Conservation (phyloP, 1,140 invertebrate genomes). For the Archivesica marissinica region DNA sequence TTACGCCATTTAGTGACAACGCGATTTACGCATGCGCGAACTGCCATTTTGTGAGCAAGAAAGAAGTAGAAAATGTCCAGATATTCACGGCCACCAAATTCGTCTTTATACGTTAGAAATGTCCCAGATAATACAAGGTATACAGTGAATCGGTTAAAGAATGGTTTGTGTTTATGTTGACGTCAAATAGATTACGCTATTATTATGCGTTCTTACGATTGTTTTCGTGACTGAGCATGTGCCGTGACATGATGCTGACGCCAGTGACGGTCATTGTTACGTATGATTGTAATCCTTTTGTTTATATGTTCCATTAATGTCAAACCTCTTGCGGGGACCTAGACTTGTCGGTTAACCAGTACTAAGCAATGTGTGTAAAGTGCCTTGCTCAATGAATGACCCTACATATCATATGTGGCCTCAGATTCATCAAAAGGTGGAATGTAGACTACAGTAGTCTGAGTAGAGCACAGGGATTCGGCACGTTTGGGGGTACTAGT, state of each 20-base stretch:
- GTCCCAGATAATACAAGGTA: slow-evolving; percentile 76
- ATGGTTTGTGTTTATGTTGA: not conserved
- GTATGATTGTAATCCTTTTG: not conserved
- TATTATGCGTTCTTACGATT: not conserved
- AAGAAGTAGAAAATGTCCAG: slow-evolving; percentile 57
- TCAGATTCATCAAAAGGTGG: too few relatives aligned
- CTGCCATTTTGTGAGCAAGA: not conserved
- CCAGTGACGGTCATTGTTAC: slow-evolving; percentile 1
- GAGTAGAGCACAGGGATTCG: too few relatives aligned
- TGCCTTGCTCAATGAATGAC: too few relatives aligned
- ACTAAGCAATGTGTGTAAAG: too few relatives aligned
- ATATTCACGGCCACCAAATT: slow-evolving; percentile 76
- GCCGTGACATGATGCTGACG: not conserved
- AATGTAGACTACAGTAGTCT: too few relatives aligned
- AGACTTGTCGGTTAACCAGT: too few relatives aligned
- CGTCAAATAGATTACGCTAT: not conserved
- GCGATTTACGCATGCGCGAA: not conserved
- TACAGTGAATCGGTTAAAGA: not conserved
- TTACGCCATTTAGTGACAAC: not conserved
- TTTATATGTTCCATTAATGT: not conserved
- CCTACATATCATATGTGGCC: too few relatives aligned
- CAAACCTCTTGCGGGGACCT: too few relatives aligned
- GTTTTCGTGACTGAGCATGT: not conserved
- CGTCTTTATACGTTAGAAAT: slow-evolving; percentile 78
- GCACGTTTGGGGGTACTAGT: too few relatives aligned